Evolutionary conservation across 1,140 invertebrate genomes (phyloP).

Genomic region (Aphaenogaster ashmeadi): DNA sequence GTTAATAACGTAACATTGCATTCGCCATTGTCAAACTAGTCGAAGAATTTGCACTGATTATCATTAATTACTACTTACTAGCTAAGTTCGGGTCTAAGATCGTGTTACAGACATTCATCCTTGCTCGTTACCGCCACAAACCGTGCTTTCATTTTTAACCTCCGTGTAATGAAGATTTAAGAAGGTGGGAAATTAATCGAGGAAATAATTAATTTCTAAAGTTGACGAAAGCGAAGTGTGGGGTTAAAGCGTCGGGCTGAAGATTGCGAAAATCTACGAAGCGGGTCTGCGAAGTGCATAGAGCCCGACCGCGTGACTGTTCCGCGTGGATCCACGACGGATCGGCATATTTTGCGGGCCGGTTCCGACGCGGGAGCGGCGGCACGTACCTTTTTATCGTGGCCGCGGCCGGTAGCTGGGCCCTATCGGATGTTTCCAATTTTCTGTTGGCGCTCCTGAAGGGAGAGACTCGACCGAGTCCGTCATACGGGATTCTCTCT

Average conservation of each 20-base stretch:
- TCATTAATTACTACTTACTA: neutral
- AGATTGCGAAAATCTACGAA: constrained; percentile 14
- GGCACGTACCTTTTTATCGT: constrained; percentile 64
- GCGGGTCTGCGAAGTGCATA: neutral
- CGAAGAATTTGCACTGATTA: neutral
- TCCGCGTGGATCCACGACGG: constrained; percentile 60
- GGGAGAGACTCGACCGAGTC: constrained; percentile 23
- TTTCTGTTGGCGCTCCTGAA: constrained; percentile 69
- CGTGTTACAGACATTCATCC: neutral
- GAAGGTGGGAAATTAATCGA: neutral
- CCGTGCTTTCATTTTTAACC: neutral
- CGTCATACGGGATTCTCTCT: constrained; percentile 67
- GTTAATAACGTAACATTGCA: neutral
- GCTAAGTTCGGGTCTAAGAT: no score
- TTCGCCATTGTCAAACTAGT: neutral
- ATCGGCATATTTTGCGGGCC: constrained; percentile 68
- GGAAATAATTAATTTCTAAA: constrained; percentile 5
- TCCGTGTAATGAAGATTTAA: neutral
- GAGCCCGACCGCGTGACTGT: constrained; percentile 35
- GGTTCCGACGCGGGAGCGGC: constrained; percentile 43
- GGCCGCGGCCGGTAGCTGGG: constrained; percentile 45
- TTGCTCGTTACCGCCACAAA: neutral
- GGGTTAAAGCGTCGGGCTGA: neutral
- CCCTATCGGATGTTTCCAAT: constrained; percentile 74
- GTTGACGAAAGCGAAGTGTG: neutral